Base-by-base conservation (phyloP, 2,797 vertebrate genomes). In the Enteromius paludinosus region DNA sequence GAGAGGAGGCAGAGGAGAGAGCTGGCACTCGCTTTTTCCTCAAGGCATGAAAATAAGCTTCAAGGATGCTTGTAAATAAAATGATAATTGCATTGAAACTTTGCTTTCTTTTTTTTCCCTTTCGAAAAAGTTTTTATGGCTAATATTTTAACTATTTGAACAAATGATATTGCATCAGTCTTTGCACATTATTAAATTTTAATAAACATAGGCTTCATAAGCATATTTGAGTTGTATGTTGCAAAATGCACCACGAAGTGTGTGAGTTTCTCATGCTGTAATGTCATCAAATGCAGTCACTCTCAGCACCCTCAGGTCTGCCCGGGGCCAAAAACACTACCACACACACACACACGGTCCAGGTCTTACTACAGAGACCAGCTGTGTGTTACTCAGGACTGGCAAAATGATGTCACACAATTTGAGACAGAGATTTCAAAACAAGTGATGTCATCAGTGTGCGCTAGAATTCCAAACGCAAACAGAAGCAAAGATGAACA, bases 291-390 rank as follows among this genome's bases (percentile, higher is more conserved):
- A 89, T 85, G 71, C 79, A 82, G 81, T 83, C 84, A 85, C 83
- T 86, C 70, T 82, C 41, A 86, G 80, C 78, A 88, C 90, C 90
- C 86, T 86, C 71, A 85, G 89, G 88, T 87, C 84, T 43, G 87
- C 90, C 90, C 86, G 78, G 72, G 89, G 90, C 88, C 89, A 89
- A 82, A 89, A 88, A 64, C 72, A 81, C 77, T 79, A 71, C 75
- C 75, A 35, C 30, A 59, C 52, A 78, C 25, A 23, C n/a, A 56
- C 20, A 68, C 41, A 62, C 43, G 65, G 77, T 65, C 85, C 81
- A 79, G 79, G 71, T 83, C 43, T 80, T 47, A 77, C 47, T 76
- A 68, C 45, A 75, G 70, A 70, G 25, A 69, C 56, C 56, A 80
- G 78, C 38, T 33, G 49, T 59, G 25, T 49, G 64, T 47, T 47